Percentiles rank a stretch among this genome's conserved stretches.
These are phyloP conservation scores for Agriopis leucophaearia DNA, from an alignment of 2,888 invertebrate species.

Conservation along the genomic window DNA sequence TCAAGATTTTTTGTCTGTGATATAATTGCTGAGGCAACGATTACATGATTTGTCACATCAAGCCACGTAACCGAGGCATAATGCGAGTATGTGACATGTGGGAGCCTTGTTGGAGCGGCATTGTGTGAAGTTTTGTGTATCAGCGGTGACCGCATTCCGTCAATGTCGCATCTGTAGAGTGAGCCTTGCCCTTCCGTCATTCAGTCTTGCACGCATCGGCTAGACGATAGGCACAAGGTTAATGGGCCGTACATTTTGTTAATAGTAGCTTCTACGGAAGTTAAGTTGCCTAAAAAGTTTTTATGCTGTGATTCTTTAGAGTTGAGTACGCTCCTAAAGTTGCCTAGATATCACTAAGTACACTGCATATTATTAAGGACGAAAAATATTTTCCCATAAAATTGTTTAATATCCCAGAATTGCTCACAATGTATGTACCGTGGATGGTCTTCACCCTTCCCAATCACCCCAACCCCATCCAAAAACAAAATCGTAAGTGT, in stretches of 20 bases:
- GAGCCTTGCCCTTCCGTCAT: conserved; percentile 60
- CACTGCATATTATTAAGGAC: no score
- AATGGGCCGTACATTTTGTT: conserved; percentile 38
- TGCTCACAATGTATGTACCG: not conserved
- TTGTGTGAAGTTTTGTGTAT: conserved; percentile 58
- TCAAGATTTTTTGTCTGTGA: not conserved
- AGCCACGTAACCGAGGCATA: conserved; percentile 43
- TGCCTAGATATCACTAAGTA: not conserved
- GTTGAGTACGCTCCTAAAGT: not conserved
- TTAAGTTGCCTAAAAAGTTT: conserved; percentile 10
- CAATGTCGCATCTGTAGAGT: conserved; percentile 54
- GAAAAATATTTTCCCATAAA: not conserved
- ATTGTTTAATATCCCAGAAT: not conserved
- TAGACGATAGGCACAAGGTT: conserved; percentile 52
- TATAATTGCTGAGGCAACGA: conserved; percentile 6
- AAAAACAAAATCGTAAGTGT: conserved; percentile 3
- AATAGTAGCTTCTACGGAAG: conserved; percentile 36
- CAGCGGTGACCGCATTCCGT: conserved; percentile 57
- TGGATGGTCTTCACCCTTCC: conserved; percentile 4
- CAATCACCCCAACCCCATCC: conserved; percentile 4
- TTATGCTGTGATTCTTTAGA: not conserved
- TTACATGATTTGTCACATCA: conserved; percentile 40
- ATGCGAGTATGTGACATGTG: conserved; percentile 28
- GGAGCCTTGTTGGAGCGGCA: conserved; percentile 41
- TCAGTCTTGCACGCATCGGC: conserved; percentile 50